Evolutionary conservation across 2,113 vertebrate species (phyloP), one percentile per base, ranked within the genome.

Genomic region (Tylochromis polylepis): DNA sequence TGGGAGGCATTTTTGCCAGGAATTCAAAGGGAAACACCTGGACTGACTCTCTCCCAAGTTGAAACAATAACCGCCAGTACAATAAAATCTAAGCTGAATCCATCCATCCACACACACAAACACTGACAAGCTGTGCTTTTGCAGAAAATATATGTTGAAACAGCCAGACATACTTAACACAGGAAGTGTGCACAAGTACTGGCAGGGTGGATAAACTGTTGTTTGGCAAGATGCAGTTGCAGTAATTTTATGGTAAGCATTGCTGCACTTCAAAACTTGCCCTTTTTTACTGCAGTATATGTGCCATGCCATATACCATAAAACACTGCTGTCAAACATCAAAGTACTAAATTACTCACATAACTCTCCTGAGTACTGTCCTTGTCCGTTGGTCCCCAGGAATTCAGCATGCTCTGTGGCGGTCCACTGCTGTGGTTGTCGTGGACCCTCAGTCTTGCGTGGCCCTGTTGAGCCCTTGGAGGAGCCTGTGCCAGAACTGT

Each of bases 381-480:
- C 97, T 97, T 97, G 98, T 94, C 97, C 97, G 72, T 96, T 98
- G 95, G 97, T 95, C 93, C 98, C 98, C 96, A 98, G 93, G 96
- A 97, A 99, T 85, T 98, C 97, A 3, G 97, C 96, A 88, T 99
- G 98, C 94, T 99, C 99, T 51, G 96, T 95, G 94, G 96, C 92
- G 86, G 97, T 97, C 90, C 96, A 96, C 95, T 99, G 98, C 11
- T 97, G 96, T 12, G 96, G 95, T 78, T 95, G 95, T 77, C 96
- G 93, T 6, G 97, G 97, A 87, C 96, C 97, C 88, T 95, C 97
- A 78, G 16, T 89, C 97, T 99, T 99, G 88, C 98, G 97, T 36
- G 98, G 97, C 92, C 98, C 99, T 2, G 98, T 99, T 1, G 99
- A 99, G 88, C 98, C 98, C 95, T 99, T 99, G 57, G 98, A 99